Base-by-base conservation (phyloP, 2,888 invertebrate genomes). In the Troides aeacus region DNA sequence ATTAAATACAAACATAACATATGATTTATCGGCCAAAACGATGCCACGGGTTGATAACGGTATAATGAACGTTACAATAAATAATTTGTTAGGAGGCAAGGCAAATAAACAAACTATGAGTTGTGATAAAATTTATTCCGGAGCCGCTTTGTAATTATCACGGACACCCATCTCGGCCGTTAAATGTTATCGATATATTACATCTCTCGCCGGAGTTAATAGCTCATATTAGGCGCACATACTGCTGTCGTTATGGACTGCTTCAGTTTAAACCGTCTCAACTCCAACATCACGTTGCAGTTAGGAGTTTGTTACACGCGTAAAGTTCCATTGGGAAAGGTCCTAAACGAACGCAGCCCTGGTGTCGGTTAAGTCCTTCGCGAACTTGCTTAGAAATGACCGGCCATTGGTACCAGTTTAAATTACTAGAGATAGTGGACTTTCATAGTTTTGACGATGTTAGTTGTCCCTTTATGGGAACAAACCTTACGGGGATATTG, bases 121-220 rank as follows among this genome's bases (percentile, higher is more conserved):
- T 70, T 62, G 59, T 66, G 64, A 64, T 68, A 68, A 73, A 73
- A 74, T 72, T 73, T 64, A 72, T 67, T 72, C 61, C 65, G 65
- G 69, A 64, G 63, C 63, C 60, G 65, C 67, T 63, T 63, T 61
- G 62, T 70, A 72, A 73, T 74, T 75, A 78, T 77, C 77, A 69
- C 69, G 62, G 68, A 70, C 70, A 69, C 75, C 76, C 74, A 76
- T 77, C 77, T 73, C 71, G 71, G 71, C 72, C 70, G 73, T 76
- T 74, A 74, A 68, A 70, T 70, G 69, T 71, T 76, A 76, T 77
- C 77, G 70, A 72, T 73, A 72, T 71, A 70, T 70, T 73, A 71
- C 68, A 73, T 73, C 73, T 71, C 57, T 30, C 70, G 68, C 64
- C 70, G 72, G 70, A 74, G 72, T 76, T 74, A 76, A 75, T 76